phyloP scores from a whole-genome alignment of 2,888 invertebrate species.

The Eledona agricola region DNA sequence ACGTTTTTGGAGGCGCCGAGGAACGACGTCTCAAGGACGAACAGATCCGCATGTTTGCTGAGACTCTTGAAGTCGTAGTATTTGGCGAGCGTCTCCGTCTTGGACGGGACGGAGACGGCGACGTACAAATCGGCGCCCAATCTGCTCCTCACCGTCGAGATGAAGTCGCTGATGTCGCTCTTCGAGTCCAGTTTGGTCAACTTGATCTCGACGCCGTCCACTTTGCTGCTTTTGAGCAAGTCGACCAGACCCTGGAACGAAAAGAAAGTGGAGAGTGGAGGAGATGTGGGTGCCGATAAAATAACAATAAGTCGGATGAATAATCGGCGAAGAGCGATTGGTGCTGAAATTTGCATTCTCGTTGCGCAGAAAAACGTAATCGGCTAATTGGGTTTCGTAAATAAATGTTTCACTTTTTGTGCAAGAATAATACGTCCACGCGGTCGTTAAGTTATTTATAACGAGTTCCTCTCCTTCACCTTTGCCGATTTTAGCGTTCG shows the following conservation, averaged over 20 bases:
- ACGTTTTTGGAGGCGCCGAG: conserved; percentile 71
- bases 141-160: conserved; percentile 64
- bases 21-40: conserved; percentile 75
- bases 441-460: too few species aligned
- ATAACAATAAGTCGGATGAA: not conserved
- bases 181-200: conserved; percentile 56
- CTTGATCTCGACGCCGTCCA: conserved; percentile 59
- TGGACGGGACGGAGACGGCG: conserved; percentile 70
- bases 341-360: too few species aligned
- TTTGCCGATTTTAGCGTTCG: too few species aligned
- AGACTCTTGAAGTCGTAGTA: conserved; percentile 74
- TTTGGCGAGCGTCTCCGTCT: conserved; percentile 73
- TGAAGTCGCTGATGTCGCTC: conserved; percentile 63
- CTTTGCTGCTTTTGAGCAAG: conserved; percentile 54
- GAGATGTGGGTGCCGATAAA: conserved; percentile 2
- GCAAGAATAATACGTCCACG: too few species aligned
- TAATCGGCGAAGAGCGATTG: not conserved
- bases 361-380: too few species aligned
- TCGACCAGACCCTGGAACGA: conserved; percentile 63
- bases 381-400: too few species aligned
- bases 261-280: conserved; percentile 5
- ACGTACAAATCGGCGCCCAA: conserved; percentile 66
- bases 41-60: conserved; percentile 72
- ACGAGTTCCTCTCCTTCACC: too few species aligned
- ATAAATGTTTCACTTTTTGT: too few species aligned